Evolutionary conservation across 2,888 invertebrate genomes (phyloP).

Genomic region (Trichopria drosophilae): DNA sequence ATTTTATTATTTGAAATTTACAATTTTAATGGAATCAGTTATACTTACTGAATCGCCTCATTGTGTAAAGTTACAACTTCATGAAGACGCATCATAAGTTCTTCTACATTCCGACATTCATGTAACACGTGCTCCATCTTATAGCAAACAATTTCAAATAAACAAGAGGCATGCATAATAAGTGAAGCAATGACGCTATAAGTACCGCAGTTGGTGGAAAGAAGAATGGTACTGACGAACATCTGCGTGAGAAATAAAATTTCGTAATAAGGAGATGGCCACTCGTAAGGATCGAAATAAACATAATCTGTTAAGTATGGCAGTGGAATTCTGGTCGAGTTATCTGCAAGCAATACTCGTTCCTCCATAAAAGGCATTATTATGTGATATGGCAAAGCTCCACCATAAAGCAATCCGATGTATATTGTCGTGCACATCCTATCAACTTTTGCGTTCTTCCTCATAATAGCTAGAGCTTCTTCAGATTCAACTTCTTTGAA

Average conservation of each 20-base stretch:
- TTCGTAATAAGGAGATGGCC: slow-evolving; percentile 43
- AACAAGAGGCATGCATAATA: slow-evolving; percentile 45
- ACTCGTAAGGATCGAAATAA: slow-evolving; percentile 40
- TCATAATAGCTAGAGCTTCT: slow-evolving; percentile 46
- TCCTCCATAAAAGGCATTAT: slow-evolving; percentile 45
- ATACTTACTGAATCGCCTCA: too few relatives aligned
- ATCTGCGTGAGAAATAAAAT: slow-evolving; percentile 43
- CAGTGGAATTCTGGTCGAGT: slow-evolving; percentile 43
- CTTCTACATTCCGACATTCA: too few relatives aligned
- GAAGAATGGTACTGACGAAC: slow-evolving; percentile 43
- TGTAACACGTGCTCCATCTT: too few relatives aligned
- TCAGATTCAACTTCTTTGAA: slow-evolving; percentile 43
- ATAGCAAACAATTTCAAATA: slow-evolving; percentile 42
- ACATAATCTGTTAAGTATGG: slow-evolving; percentile 46
- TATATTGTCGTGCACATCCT: slow-evolving; percentile 47
- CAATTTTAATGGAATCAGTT: too few relatives aligned
- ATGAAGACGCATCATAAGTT: too few relatives aligned
- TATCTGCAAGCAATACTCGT: slow-evolving; percentile 40
- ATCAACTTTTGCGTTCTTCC: slow-evolving; percentile 46
- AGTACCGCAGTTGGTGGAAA: slow-evolving; percentile 46
- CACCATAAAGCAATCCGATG: slow-evolving; percentile 48
- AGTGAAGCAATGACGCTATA: slow-evolving; percentile 44
- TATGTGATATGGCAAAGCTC: slow-evolving; percentile 51
- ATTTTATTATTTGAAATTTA: too few relatives aligned
- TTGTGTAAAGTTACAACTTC: too few relatives aligned